Percentiles rank a stretch among this genome's conserved stretches.
Conservation (phyloP, 2,888 invertebrate species). For the Limnephilus marmoratus region DNA sequence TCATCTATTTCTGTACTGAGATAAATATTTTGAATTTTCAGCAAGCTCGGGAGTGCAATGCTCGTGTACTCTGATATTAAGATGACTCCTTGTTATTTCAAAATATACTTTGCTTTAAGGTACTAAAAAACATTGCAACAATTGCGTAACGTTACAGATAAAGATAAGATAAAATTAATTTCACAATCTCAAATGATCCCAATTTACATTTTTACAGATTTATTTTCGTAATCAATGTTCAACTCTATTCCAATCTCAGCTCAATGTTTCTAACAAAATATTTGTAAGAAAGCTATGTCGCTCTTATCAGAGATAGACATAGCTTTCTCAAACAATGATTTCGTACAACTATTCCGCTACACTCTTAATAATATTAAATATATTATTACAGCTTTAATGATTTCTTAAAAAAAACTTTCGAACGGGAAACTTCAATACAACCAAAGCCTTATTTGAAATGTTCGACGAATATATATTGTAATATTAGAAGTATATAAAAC, state of each 20-base stretch:
- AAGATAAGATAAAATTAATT: too few species aligned
- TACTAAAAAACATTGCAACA: neutral
- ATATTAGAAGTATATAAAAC: too few species aligned
- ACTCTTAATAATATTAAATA: neutral
- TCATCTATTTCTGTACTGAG: neutral
- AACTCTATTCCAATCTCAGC: neutral
- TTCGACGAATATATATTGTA: too few species aligned
- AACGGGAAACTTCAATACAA: neutral
- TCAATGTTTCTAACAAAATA: neutral
- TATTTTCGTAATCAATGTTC: neutral
- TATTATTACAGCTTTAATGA: neutral
- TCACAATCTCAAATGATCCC: too few species aligned
- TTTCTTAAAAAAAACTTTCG: neutral
- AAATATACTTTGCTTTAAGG: neutral
- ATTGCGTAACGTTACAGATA: neutral
- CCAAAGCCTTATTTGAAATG: neutral
- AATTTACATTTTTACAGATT: neutral
- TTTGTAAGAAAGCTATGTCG: neutral
- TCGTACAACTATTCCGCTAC: neutral
- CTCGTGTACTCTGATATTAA: neutral
- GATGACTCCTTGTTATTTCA: neutral
- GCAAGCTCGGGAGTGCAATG: neutral
- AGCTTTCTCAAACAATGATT: neutral
- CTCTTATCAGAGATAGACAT: neutral
- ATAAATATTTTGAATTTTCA: neutral